A percentile compares a stretch with the other conserved stretches of the same genome.
phyloP scores from a whole-genome alignment of 2,888 invertebrate genomes.

The Eupithecia insigniata region DNA sequence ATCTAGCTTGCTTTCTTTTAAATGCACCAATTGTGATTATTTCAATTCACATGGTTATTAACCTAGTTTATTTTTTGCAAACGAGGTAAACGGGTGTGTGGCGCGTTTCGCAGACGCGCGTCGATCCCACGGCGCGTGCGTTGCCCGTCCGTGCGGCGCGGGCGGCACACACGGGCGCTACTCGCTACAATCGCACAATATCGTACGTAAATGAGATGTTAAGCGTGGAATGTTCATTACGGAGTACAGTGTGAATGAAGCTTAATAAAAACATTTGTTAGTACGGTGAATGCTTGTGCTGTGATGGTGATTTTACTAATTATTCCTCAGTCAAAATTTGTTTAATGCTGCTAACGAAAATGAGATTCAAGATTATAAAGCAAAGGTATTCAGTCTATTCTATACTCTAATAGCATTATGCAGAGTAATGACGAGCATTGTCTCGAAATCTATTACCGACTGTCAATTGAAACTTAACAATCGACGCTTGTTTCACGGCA shows the following conservation, averaged over 20 bases:
- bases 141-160: slow-evolving; percentile 22
- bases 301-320: slow-evolving; percentile 9
- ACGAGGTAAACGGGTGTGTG: slow-evolving; percentile 29
- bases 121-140: slow-evolving; percentile 51
- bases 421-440: neutral
- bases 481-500: neutral
- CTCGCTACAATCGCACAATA: slow-evolving; percentile 23
- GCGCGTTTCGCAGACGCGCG: slow-evolving; percentile 67
- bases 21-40: slow-evolving; percentile 47
- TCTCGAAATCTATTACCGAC: neutral
- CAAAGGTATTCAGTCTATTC: neutral
- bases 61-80: slow-evolving; percentile 39
- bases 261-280: slow-evolving; percentile 27
- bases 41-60: slow-evolving; percentile 43
- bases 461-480: neutral
- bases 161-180: slow-evolving; percentile 24
- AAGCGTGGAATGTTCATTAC: slow-evolving; percentile 23
- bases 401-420: neutral
- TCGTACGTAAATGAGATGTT: slow-evolving; percentile 23
- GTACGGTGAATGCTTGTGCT: slow-evolving; percentile 7
- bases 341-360: neutral
- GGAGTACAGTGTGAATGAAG: slow-evolving; percentile 18
- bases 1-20: slow-evolving; percentile 50
- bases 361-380: slow-evolving; percentile 6
- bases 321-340: neutral